Conservation (phyloP, 2,888 invertebrate genomes). For the Eretmocerus hayati region DNA sequence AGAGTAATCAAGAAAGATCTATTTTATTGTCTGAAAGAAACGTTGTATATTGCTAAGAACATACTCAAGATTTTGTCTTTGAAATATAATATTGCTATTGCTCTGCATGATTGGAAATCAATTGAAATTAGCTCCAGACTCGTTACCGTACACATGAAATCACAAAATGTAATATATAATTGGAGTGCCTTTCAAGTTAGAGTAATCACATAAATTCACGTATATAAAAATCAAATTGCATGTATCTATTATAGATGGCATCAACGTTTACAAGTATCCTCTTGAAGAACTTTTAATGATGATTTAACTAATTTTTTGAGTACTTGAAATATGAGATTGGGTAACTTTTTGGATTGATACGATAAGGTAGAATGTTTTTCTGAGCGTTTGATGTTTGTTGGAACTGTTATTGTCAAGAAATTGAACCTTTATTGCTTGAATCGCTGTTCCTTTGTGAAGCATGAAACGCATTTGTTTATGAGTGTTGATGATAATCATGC, state of each 20-base stretch:
- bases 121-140: constrained; percentile 22
- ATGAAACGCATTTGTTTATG: constrained; percentile 19
- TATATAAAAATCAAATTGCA: neutral
- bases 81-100: constrained; percentile 16
- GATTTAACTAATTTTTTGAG: too few relatives aligned
- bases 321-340: too few relatives aligned
- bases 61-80: constrained; percentile 19
- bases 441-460: constrained; percentile 13
- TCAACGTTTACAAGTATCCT: constrained; percentile 30
- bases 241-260: constrained; percentile 27
- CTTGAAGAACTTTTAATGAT: constrained; percentile 24
- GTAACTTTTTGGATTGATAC: too few relatives aligned
- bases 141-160: constrained; percentile 36
- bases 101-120: constrained; percentile 19
- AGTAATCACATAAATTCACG: constrained; percentile 30
- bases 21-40: constrained; percentile 12
- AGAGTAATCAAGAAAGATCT: too few relatives aligned
- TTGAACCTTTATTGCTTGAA: constrained; percentile 13
- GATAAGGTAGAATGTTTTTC: constrained; percentile 11
- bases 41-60: constrained; percentile 10
- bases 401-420: constrained; percentile 9
- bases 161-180: constrained; percentile 45
- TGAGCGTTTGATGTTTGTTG: constrained; percentile 19
- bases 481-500: constrained; percentile 18
- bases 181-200: constrained; percentile 47